phyloP scores from a whole-genome alignment of 2,113 vertebrate genomes.

The Lamprologus ornatipinnis region DNA sequence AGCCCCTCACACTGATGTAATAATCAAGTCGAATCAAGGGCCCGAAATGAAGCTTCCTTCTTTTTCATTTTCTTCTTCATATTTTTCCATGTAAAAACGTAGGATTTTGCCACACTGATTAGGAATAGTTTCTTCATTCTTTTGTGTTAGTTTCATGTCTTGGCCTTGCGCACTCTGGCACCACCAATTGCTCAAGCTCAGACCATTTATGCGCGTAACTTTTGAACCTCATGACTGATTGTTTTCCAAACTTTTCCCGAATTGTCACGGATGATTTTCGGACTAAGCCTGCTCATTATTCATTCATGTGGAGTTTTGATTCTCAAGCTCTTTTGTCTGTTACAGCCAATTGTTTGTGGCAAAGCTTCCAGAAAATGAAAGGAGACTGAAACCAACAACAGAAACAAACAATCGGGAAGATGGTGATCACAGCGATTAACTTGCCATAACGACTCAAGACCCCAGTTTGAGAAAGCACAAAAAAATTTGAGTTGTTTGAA shows the following conservation, averaged over 20 bases:
- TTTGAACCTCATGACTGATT: neutral
- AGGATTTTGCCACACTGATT: neutral
- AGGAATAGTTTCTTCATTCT: neutral
- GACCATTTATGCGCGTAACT: neutral
- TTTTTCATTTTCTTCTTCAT: neutral
- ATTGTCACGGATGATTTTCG: neutral
- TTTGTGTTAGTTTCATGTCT: neutral
- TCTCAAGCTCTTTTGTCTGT: neutral
- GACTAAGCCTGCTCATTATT: neutral
- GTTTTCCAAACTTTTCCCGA: neutral
- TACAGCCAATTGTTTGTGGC: neutral
- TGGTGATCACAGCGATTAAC: neutral
- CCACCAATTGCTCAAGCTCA: neutral
- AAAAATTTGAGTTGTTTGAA: neutral
- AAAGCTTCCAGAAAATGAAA: neutral
- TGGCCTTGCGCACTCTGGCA: neutral
- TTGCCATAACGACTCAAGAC: neutral
- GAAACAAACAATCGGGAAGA: neutral
- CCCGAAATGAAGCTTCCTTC: neutral
- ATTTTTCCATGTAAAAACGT: neutral
- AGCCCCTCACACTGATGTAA: neutral
- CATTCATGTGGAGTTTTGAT: neutral
- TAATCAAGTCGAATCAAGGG: neutral
- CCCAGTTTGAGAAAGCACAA: neutral
- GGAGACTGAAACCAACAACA: neutral